phyloP scores from a whole-genome alignment of 1,140 invertebrate genomes.

The Lysiphlebus fabarum region DNA sequence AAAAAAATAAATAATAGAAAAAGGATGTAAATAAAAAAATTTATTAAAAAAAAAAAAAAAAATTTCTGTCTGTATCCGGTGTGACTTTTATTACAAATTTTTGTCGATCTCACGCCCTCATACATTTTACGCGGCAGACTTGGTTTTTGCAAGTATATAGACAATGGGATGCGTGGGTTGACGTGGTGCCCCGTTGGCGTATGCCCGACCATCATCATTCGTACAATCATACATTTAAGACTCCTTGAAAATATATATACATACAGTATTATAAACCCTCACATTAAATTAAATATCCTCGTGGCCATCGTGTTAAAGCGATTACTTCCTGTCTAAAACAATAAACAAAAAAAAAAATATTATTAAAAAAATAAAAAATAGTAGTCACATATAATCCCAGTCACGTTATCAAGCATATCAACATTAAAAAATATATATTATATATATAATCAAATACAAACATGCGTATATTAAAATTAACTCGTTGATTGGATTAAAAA shows the following conservation, averaged over 20 bases:
- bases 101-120: conserved; percentile 26
- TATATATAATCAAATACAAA: too few relatives aligned
- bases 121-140: conserved; percentile 15
- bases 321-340: conserved; percentile 43
- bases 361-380: conserved; percentile 7
- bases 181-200: conserved; percentile 33
- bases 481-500: not conserved
- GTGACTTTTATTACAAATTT: conserved; percentile 25
- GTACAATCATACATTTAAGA: too few relatives aligned
- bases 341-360: too few relatives aligned
- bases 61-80: conserved; percentile 16
- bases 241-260: conserved; percentile 31
- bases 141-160: conserved; percentile 23
- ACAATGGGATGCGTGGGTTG: conserved; percentile 43
- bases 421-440: not conserved
- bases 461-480: too few relatives aligned
- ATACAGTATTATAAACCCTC: conserved; percentile 27
- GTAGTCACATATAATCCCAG: not conserved
- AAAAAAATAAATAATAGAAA: not conserved
- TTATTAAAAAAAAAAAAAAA: conserved; percentile 9
- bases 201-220: conserved; percentile 1
- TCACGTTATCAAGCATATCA: not conserved
- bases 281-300: conserved; percentile 29
- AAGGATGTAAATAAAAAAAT: conserved; percentile 1
- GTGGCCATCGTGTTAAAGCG: conserved; percentile 45